phyloP scores from a whole-genome alignment of 1,140 invertebrate genomes.

The Hypsibius dujardini region DNA sequence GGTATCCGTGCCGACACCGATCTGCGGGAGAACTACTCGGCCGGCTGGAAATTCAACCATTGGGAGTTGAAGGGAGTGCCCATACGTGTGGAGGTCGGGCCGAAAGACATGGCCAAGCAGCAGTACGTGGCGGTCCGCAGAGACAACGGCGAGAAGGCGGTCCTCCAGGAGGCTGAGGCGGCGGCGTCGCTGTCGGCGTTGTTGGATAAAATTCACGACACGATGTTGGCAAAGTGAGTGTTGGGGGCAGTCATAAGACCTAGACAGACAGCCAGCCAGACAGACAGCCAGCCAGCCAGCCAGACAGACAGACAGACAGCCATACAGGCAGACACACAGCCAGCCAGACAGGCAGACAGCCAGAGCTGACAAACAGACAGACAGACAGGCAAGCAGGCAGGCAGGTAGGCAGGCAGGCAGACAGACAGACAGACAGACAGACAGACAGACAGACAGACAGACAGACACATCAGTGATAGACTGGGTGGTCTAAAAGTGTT shows the following conservation, averaged over 20 bases:
- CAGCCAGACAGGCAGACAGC: no score
- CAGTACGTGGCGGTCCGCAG: slow-evolving; percentile 75
- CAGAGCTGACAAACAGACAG: no score
- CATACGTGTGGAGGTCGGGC: slow-evolving; percentile 80
- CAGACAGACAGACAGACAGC: no score
- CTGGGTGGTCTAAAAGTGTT: background rate
- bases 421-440: no score
- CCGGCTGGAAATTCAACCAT: slow-evolving; percentile 99
- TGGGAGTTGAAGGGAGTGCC: slow-evolving; percentile 96
- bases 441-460: no score
- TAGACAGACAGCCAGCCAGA: no score
- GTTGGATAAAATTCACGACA: slow-evolving; percentile 61
- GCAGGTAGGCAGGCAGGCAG: no score
- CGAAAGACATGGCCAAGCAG: slow-evolving; percentile 70
- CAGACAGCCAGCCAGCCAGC: no score
- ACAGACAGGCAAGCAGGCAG: no score
- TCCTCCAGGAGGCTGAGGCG: slow-evolving; percentile 42
- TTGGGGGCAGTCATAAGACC: slow-evolving; percentile 8
- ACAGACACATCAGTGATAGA: background rate
- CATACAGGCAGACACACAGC: no score
- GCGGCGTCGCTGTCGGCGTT: slow-evolving; percentile 43
- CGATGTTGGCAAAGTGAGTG: slow-evolving; percentile 55
- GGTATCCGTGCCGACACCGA: slow-evolving; percentile 58
- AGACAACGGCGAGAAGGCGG: slow-evolving; percentile 63
- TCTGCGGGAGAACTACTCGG: slow-evolving; percentile 83